Evolutionary conservation across 2,888 invertebrate species (phyloP), one percentile per base, ranked within the genome.

Genomic region (Drosophila meridionalis): DNA sequence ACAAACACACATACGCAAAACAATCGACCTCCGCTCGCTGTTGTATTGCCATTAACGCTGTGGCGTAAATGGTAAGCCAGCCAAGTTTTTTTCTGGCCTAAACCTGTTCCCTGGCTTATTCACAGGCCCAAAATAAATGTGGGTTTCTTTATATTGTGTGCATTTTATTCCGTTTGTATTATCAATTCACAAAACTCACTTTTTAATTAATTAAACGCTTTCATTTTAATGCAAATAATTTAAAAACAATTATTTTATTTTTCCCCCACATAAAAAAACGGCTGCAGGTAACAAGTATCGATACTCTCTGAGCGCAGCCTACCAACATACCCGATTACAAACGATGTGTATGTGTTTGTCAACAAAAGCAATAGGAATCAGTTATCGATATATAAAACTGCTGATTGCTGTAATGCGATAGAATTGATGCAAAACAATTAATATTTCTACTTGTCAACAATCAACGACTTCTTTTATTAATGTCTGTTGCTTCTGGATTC

Each of bases 31-130:
- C 87, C 87, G 83, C 70, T 83, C 62, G 70, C 50, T 78, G 78
- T 69, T 78, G 82, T 80, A 82, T 81, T 82, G 80, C 80, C 82
- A 82, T 81, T 79, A 79, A 82, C 82, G 82, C 71, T 86, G 64
- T 87, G 83, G 89, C 87, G 88, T 87, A 88, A 87, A 90, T 88
- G 87, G 86, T 87, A 86, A 87, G 86, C 83, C 85, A 89, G 80
- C 77, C 76, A 88, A 73, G 81, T 88, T 83, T 84, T 89, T 89
- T 86, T 82, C 79, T 89, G 90, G 90, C 82, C 90, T 83, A 87
- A 90, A 87, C 89, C 90, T 90, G 90, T 89, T 87, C 73, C 73
- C 59, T 68, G 73, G 84, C 78, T 86, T 83, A 82, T 80, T 84
- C 80, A 85, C 73, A 43, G 30, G 42, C 38, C 57, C 20, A 59